Evolutionary conservation across 2,797 vertebrate genomes (phyloP), one percentile per base, ranked within the genome.

Genomic region (Phataginus tricuspis): DNA sequence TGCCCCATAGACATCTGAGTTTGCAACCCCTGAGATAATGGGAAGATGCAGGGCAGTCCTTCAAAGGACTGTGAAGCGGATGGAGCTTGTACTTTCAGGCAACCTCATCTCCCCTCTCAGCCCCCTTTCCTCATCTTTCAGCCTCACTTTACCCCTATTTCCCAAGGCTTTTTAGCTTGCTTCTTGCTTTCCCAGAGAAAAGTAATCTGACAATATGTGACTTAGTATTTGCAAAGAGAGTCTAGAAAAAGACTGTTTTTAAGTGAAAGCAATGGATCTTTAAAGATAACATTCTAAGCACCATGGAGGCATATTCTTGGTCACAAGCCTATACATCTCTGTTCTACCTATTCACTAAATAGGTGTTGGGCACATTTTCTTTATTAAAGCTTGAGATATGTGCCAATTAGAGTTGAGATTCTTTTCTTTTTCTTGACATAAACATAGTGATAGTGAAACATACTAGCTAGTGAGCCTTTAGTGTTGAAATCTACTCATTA

Each of bases 401-500:
- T 53, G 34, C 61, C 80, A 82, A 72, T 84, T 78, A 86, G 90
- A 91, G 92, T n/a, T 9, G 16, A 78, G 19, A 68, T 59, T 86
- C 75, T 83, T 80, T 91, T 51, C 55, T 37, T 25, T 53, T 75
- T 90, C 53, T 53, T 75, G 69, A 77, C 45, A 37, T n/a, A 49
- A 51, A 64, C 85, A 71, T 11, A 90, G 61, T 69, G 57, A 90
- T 53, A 87, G 39, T 74, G 74, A 94, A 91, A 84, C 31, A 34
- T 51, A 72, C 61, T 87, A 69, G 78, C 89, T 59, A 75, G 85
- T 19, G 29, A 96, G 92, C 12, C 61, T 84, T 89, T 21, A 64
- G 92, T 80, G 96, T 91, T 94, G 94, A 95, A 96, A 96, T 95
- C 59, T 51, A 59, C 91, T 98, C 83, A 27, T 97, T 96, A 97